phyloP scores from a whole-genome alignment of 2,797 vertebrate species.

The Neosilurus mollespiculum region DNA sequence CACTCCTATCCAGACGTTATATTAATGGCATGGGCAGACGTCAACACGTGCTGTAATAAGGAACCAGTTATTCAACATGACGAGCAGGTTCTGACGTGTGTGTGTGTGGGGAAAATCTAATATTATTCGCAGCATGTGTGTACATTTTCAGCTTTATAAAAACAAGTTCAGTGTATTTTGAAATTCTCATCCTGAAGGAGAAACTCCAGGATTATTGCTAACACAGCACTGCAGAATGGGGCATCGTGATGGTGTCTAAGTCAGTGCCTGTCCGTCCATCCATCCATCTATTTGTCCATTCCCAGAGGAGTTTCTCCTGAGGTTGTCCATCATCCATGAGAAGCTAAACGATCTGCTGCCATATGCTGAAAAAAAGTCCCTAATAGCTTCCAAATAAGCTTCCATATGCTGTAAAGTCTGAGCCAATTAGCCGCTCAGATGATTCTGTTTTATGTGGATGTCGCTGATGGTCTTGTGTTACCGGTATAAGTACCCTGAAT shows the following conservation, averaged over 20 bases:
- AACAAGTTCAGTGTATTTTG: background rate
- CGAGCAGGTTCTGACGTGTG: background rate
- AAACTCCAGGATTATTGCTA: background rate
- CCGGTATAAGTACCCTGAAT: background rate
- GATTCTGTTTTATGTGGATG: slow-evolving; percentile 10
- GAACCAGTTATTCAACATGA: background rate
- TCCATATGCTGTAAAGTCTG: slow-evolving; percentile 24
- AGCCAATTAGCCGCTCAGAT: slow-evolving; percentile 7
- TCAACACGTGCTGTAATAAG: background rate
- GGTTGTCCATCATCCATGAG: slow-evolving; percentile 27
- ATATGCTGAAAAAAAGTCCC: slow-evolving; percentile 35
- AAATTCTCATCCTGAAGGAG: background rate
- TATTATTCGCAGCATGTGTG: background rate
- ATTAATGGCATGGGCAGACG: background rate
- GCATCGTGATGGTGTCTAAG: background rate
- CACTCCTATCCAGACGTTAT: background rate
- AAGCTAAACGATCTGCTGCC: slow-evolving; percentile 32
- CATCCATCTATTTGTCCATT: slow-evolving; percentile 18
- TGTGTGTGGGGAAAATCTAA: background rate
- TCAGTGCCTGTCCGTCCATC: background rate
- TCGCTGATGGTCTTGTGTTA: slow-evolving; percentile 18
- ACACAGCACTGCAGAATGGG: background rate
- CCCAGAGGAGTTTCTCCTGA: slow-evolving; percentile 25
- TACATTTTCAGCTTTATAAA: background rate
- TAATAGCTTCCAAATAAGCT: slow-evolving; percentile 38